These are phyloP conservation scores for Chlorocebus sabaeus DNA, from an alignment of 2,113 vertebrate genomes.

Conservation along the genomic window DNA sequence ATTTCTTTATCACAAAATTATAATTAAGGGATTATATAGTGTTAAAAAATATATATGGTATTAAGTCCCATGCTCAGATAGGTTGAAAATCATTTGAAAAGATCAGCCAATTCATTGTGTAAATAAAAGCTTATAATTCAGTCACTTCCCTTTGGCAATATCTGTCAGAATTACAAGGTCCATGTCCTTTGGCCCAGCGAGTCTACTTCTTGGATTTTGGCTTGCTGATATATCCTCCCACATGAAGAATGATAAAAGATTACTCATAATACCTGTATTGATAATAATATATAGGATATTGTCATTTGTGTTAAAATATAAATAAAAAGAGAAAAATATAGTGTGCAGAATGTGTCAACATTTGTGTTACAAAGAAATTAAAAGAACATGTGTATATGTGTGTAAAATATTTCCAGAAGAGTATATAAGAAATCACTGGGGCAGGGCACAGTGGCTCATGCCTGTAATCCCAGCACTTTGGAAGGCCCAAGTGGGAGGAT, in stretches of 20 bases:
- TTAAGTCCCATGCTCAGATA: not conserved
- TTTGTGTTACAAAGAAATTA: not conserved
- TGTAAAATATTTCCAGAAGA: not conserved
- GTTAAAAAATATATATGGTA: not conserved
- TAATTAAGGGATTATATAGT: not conserved
- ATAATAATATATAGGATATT: not conserved
- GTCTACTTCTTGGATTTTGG: not conserved
- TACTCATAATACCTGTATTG: not conserved
- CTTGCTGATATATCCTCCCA: not conserved
- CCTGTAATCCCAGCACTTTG: too few relatives aligned
- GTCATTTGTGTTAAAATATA: not conserved
- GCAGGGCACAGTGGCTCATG: too few relatives aligned
- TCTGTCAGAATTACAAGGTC: not conserved
- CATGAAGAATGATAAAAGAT: not conserved
- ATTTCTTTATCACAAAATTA: not conserved
- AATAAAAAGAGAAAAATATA: not conserved
- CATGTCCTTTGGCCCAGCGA: not conserved
- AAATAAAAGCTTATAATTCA: not conserved
- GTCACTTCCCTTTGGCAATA: not conserved
- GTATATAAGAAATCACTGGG: not conserved
- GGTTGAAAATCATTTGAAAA: not conserved
- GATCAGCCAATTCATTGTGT: not conserved
- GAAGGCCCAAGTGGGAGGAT: too few relatives aligned
- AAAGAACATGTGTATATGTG: not conserved
- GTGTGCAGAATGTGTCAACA: not conserved